Evolutionary conservation across 2,113 vertebrate species (phyloP).

Genomic region (Labeo catla): DNA sequence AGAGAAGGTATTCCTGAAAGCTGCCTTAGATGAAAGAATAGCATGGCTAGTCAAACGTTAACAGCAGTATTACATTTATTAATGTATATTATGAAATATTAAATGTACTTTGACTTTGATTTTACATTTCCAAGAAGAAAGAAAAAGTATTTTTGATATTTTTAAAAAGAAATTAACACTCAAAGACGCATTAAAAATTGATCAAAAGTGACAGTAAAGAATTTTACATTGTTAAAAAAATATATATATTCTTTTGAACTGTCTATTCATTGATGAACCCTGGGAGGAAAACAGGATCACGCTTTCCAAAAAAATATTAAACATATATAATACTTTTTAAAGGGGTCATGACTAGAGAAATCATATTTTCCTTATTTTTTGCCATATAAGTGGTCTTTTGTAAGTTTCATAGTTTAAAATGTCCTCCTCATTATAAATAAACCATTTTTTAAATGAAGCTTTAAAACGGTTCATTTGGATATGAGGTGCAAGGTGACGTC

Average conservation of each 20-base stretch:
- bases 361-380: too few species aligned
- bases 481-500: too few species aligned
- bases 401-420: too few species aligned
- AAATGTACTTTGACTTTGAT: background rate
- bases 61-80: background rate
- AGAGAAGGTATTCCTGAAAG: conserved; percentile 5
- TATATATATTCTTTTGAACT: background rate
- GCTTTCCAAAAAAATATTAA: background rate
- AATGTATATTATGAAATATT: background rate
- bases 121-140: background rate
- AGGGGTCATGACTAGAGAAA: too few species aligned
- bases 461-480: too few species aligned
- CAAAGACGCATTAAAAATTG: background rate
- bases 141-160: background rate
- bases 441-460: too few species aligned
- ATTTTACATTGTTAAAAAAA: background rate
- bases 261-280: background rate
- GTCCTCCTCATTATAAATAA: too few species aligned
- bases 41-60: background rate
- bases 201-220: background rate
- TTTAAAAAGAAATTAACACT: background rate
- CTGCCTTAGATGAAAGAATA: background rate
- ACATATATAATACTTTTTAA: background rate
- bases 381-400: too few species aligned
- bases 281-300: background rate